Percentiles rank a stretch among this genome's conserved stretches.
Conservation (phyloP, 2,113 vertebrate species). For the Synodontis membranacea region DNA sequence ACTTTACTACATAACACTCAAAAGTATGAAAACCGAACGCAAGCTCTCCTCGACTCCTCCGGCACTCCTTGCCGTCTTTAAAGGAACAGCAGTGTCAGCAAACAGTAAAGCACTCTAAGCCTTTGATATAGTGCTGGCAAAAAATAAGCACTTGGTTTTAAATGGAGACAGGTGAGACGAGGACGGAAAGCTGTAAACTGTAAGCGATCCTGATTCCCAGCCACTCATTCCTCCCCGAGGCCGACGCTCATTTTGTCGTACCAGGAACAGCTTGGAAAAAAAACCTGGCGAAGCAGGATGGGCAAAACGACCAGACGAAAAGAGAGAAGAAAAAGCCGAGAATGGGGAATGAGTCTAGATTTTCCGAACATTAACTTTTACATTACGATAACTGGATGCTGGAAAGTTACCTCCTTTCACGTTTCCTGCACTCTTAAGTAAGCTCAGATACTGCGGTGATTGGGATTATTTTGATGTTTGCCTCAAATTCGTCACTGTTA, state of each 20-base stretch:
- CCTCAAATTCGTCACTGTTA: background rate
- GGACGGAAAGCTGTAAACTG: slow-evolving; percentile 27
- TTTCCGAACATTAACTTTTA: slow-evolving; percentile 42
- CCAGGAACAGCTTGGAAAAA: slow-evolving; percentile 17
- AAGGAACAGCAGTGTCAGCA: slow-evolving; percentile 24
- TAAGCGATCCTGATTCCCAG: slow-evolving; percentile 44
- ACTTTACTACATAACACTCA: background rate
- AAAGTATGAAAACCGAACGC: background rate
- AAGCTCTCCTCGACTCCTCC: background rate
- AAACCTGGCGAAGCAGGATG: background rate
- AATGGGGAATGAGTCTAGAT: slow-evolving; percentile 38
- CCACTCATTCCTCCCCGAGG: slow-evolving; percentile 40
- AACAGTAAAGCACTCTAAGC: slow-evolving; percentile 12
- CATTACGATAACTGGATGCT: slow-evolving; percentile 27
- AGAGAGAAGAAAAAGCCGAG: background rate
- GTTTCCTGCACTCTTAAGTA: background rate
- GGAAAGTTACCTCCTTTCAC: slow-evolving; percentile 8
- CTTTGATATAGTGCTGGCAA: slow-evolving; percentile 33
- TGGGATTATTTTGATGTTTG: background rate
- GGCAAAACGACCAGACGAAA: background rate
- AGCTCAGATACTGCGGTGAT: background rate
- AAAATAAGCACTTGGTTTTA: slow-evolving; percentile 32
- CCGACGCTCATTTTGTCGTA: slow-evolving; percentile 22
- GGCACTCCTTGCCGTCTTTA: background rate
- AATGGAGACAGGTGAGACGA: slow-evolving; percentile 27